A percentile compares a stretch with the other conserved stretches of the same genome.
Conservation (phyloP, 2,113 vertebrate species). For the Chionodraco myersi region DNA sequence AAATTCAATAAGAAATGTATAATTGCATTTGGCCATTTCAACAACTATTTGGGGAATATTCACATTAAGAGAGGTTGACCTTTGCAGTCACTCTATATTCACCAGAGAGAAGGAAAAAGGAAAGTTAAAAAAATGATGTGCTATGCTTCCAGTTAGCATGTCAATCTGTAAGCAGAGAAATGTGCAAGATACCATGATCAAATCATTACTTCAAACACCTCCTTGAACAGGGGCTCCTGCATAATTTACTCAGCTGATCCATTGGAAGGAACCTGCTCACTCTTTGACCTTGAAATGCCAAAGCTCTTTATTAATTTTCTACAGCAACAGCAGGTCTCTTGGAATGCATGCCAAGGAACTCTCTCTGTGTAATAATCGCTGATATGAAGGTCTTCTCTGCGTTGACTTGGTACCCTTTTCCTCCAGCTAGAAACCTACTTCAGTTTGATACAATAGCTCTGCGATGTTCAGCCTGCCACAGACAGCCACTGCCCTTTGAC, state of each 20-base stretch:
- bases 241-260: constrained; percentile 59
- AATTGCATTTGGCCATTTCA: background rate
- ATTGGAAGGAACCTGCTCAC: constrained; percentile 37
- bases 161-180: background rate
- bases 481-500: no score
- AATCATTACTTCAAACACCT: constrained; percentile 57
- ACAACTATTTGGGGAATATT: background rate
- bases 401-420: no score
- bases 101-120: background rate
- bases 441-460: background rate
- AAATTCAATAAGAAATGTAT: constrained; percentile 43
- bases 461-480: no score
- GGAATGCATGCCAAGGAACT: background rate
- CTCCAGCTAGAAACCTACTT: no score
- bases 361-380: no score
- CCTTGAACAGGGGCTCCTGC: constrained; percentile 34
- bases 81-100: constrained; percentile 7
- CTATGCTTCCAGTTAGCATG: no score
- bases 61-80: background rate
- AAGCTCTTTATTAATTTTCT: constrained; percentile 53
- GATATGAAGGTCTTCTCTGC: no score
- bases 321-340: background rate
- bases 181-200: constrained; percentile 8
- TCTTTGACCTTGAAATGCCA: constrained; percentile 47
- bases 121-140: background rate